phyloP scores from a whole-genome alignment of 2,113 vertebrate genomes.

The Callospermophilus lateralis region DNA sequence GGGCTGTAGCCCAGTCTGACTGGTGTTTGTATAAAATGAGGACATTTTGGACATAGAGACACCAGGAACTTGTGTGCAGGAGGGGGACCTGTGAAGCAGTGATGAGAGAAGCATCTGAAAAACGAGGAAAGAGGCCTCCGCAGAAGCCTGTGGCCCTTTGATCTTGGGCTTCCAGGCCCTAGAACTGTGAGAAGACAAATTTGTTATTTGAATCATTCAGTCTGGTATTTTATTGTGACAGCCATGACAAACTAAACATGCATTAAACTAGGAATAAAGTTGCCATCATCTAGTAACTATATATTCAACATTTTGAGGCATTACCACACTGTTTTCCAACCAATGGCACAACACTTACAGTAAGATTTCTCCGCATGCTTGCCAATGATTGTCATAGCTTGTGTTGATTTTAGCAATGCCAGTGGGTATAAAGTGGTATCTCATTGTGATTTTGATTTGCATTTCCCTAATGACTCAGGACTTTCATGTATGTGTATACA shows the following conservation, averaged over 20 bases:
- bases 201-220: not conserved
- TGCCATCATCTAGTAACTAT: not conserved
- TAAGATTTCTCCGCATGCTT: not conserved
- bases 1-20: not conserved
- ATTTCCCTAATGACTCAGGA: not conserved
- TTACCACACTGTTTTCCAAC: not conserved
- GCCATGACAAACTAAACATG: not conserved
- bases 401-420: not conserved
- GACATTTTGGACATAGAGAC: not conserved
- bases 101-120: no score
- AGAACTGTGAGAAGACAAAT: not conserved
- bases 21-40: not conserved
- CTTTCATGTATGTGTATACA: not conserved
- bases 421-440: not conserved
- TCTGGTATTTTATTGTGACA: not conserved
- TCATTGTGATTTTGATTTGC: not conserved
- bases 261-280: not conserved
- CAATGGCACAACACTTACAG: not conserved
- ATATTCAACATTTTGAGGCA: not conserved
- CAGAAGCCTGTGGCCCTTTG: not conserved
- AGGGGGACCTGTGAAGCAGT: not conserved
- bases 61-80: not conserved
- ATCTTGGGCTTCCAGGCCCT: not conserved
- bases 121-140: not conserved
- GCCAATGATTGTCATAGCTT: not conserved